These are phyloP conservation scores for Silvanus unidentatus DNA, from an alignment of 2,888 invertebrate species.

Conservation along the genomic window DNA sequence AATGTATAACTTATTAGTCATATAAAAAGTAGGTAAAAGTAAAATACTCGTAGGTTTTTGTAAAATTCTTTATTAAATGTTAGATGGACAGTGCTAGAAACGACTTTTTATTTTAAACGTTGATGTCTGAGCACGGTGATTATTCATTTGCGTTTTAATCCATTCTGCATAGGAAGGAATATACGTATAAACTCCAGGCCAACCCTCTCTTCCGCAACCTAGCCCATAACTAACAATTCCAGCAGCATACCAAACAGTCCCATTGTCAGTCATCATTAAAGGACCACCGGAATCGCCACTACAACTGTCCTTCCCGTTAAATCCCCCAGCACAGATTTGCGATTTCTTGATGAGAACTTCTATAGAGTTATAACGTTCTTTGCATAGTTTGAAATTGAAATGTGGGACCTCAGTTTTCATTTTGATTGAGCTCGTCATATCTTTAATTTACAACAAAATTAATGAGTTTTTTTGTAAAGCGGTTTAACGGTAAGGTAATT, in stretches of 20 bases:
- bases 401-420: constrained; percentile 58
- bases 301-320: constrained; percentile 63
- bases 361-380: constrained; percentile 47
- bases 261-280: constrained; percentile 52
- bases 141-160: constrained; percentile 47
- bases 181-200: constrained; percentile 66
- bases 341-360: constrained; percentile 50
- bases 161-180: constrained; percentile 56
- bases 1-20: no score
- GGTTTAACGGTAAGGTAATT: constrained; percentile 9
- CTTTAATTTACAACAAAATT: no score
- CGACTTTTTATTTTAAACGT: not conserved
- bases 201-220: constrained; percentile 59
- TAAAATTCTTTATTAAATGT: no score
- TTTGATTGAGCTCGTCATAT: constrained; percentile 47
- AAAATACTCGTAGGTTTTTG: no score
- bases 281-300: constrained; percentile 78
- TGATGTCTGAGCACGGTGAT: not conserved
- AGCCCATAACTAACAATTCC: constrained; percentile 67
- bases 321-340: constrained; percentile 72
- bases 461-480: constrained; percentile 4
- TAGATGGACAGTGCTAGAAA: no score
- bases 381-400: constrained; percentile 52
- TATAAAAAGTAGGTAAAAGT: no score
- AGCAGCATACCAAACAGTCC: constrained; percentile 45